These are phyloP conservation scores for Leptobrachium ailaonicum DNA, from an alignment of 2,113 vertebrate species.

Conservation along the genomic window DNA sequence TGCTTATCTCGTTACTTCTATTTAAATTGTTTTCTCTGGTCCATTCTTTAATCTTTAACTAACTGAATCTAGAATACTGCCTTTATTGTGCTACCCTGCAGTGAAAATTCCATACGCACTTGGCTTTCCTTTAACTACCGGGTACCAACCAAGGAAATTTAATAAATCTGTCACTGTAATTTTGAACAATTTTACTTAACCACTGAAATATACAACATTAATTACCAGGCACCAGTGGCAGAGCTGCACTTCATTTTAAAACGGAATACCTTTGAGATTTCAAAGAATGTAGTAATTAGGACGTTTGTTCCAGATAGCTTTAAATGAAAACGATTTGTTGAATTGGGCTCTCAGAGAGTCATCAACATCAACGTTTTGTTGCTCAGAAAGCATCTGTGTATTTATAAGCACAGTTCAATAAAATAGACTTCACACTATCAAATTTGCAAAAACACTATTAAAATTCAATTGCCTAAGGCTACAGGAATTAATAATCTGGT, in stretches of 20 bases:
- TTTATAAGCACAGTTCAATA: not conserved
- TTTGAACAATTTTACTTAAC: not conserved
- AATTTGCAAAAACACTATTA: not conserved
- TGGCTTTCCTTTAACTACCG: not conserved
- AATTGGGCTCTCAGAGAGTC: not conserved
- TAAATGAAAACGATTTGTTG: slow-evolving; percentile 29
- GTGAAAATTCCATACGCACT: not conserved
- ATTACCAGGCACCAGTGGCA: slow-evolving; percentile 20
- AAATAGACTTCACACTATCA: not conserved
- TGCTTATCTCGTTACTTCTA: too few species aligned
- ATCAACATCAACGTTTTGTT: not conserved
- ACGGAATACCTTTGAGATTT: slow-evolving; percentile 25
- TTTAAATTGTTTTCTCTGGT: too few species aligned
- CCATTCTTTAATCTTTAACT: too few species aligned
- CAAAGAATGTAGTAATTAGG: slow-evolving; percentile 7
- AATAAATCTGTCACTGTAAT: slow-evolving; percentile 20
- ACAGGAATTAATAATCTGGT: slow-evolving; percentile 5
- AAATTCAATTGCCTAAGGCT: not conserved
- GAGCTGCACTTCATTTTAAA: slow-evolving; percentile 15
- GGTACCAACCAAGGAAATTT: not conserved
- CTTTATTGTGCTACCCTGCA: not conserved
- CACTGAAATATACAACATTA: slow-evolving; percentile 23
- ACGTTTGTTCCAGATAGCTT: slow-evolving; percentile 27
- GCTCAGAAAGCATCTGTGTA: not conserved
- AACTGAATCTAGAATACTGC: not conserved